A percentile compares a stretch with the other conserved stretches of the same genome.
Evolutionary conservation across 2,113 vertebrate genomes (phyloP).

Genomic region (Zingel zingel): DNA sequence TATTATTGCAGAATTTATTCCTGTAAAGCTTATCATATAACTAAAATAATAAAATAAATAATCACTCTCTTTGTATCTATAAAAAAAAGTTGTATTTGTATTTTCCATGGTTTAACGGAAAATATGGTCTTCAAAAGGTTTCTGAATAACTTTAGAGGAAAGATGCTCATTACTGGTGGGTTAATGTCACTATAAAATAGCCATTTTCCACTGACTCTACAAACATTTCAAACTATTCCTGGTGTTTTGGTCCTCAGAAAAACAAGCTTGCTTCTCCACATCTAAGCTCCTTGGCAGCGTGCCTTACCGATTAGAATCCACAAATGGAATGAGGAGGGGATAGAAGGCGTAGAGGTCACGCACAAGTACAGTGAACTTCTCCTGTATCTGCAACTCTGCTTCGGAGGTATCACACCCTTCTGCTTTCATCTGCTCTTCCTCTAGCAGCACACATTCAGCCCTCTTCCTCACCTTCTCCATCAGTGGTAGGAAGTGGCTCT

Average conservation of each 20-base stretch:
- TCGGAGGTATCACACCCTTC: slow-evolving; percentile 90
- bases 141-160: background rate
- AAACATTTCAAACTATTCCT: background rate
- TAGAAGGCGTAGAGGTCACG: slow-evolving; percentile 96
- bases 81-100: background rate
- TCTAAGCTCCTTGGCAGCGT: background rate
- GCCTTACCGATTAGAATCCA: slow-evolving; percentile 92
- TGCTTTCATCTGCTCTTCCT: slow-evolving; percentile 93
- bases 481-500: slow-evolving; percentile 93
- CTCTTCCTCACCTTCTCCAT: slow-evolving; percentile 97
- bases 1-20: slow-evolving; percentile 13
- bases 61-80: background rate
- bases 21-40: background rate
- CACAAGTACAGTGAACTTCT: slow-evolving; percentile 92
- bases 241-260: background rate
- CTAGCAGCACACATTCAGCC: slow-evolving; percentile 89
- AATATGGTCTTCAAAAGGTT: background rate
- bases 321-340: slow-evolving; percentile 94
- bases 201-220: background rate
- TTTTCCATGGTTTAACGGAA: background rate
- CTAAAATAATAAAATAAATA: slow-evolving; percentile 3
- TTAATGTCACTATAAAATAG: background rate
- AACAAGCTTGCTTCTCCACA: background rate
- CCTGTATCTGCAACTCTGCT: slow-evolving; percentile 92
- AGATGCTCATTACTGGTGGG: background rate